Evolutionary conservation across 1,140 invertebrate genomes (phyloP).

Genomic region (Liolophura sinensis): DNA sequence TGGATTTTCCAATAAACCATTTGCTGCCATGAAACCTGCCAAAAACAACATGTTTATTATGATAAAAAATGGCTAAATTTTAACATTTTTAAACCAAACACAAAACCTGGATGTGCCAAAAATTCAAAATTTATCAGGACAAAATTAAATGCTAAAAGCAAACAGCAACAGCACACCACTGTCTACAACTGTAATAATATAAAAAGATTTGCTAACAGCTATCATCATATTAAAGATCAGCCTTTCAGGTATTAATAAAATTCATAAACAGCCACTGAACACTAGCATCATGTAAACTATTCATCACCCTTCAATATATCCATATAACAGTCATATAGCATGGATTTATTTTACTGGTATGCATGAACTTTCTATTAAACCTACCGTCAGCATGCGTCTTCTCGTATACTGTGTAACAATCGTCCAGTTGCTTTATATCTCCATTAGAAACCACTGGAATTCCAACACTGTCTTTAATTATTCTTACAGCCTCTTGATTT

Average conservation of each 20-base stretch:
- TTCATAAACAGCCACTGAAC: no score
- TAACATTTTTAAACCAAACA: not conserved
- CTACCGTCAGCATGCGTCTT: slow-evolving; percentile 76
- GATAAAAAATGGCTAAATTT: not conserved
- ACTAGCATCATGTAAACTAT: not conserved
- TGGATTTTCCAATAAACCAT: slow-evolving; percentile 88
- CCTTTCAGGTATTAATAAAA: no score
- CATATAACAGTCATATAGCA: no score
- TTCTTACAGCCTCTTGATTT: slow-evolving; percentile 72
- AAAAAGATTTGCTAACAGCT: not conserved
- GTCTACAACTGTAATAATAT: no score
- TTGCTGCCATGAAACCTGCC: slow-evolving; percentile 83
- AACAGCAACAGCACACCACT: no score
- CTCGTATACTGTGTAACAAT: slow-evolving; percentile 70
- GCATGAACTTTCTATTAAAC: slow-evolving; percentile 7
- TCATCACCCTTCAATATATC: no score
- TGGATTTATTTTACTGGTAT: not conserved
- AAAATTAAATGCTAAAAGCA: no score
- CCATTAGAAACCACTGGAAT: slow-evolving; percentile 93
- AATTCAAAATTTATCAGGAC: no score
- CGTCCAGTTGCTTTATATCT: slow-evolving; percentile 74
- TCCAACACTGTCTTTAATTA: slow-evolving; percentile 72
- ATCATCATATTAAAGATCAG: no score
- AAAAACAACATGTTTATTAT: slow-evolving; percentile 21
- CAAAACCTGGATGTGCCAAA: not conserved